Conservation (phyloP, 2,888 invertebrate genomes). For the Cancer borealis region DNA sequence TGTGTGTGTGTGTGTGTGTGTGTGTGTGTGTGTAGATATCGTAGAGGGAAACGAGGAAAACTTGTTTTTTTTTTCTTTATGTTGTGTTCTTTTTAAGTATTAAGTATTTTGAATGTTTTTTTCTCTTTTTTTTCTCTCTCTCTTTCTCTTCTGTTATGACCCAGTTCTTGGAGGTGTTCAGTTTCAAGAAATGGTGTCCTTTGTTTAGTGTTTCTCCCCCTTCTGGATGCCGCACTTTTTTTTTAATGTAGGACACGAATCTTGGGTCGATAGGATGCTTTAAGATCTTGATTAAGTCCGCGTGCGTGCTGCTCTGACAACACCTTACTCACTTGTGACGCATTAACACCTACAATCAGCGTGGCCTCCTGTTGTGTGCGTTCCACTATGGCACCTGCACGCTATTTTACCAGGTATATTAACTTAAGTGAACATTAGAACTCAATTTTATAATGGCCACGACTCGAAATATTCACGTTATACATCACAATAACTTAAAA, state of each 20-base stretch:
- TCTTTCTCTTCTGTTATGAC: background rate
- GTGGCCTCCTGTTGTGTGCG: background rate
- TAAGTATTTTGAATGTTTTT: background rate
- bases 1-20: conserved; percentile 27
- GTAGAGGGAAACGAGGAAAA: background rate
- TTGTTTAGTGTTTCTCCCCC: background rate
- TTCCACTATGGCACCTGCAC: background rate
- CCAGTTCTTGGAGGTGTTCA: background rate
- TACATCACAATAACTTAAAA: too few relatives aligned
- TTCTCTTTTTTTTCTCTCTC: background rate
- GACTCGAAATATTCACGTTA: too few relatives aligned
- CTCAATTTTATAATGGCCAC: too few relatives aligned
- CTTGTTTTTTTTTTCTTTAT: background rate
- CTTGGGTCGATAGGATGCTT: background rate
- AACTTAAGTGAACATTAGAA: too few relatives aligned
- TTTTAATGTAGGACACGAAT: background rate
- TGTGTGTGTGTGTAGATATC: background rate
- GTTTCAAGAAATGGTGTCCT: background rate
- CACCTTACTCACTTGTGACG: background rate
- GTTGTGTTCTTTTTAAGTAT: background rate
- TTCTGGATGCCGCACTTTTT: background rate
- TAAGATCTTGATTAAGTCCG: background rate
- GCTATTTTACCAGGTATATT: too few relatives aligned
- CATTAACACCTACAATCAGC: background rate
- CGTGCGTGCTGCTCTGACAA: background rate